A percentile compares a stretch with the other conserved stretches of the same genome.
phyloP scores from a whole-genome alignment of 2,113 vertebrate genomes.

The Phalacrocorax brasilianus region DNA sequence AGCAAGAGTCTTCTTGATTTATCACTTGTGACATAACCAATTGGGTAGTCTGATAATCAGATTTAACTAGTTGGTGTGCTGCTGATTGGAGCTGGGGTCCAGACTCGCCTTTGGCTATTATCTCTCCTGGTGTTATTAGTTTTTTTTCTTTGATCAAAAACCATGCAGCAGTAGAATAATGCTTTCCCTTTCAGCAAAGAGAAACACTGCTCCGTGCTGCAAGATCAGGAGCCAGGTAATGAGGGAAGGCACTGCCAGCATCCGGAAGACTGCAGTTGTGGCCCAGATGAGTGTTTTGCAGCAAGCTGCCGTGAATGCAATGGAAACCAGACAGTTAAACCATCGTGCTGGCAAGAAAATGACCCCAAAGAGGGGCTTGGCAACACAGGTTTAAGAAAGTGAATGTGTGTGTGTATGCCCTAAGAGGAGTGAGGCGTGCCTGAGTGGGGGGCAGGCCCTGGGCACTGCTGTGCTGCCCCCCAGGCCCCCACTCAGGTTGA shows the following conservation, averaged over 20 bases:
- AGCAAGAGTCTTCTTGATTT: neutral
- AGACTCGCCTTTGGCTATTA: neutral
- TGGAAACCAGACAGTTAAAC: rapidly evolving
- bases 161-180: neutral
- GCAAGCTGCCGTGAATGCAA: rapidly evolving
- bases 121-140: neutral
- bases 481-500: rapidly evolving
- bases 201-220: rapidly evolving
- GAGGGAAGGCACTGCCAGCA: neutral
- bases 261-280: rapidly evolving
- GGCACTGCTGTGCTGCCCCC: neutral
- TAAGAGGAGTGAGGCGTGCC: neutral
- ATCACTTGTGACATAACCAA: neutral
- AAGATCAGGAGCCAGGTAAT: neutral
- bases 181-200: neutral
- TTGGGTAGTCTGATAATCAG: neutral
- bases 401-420: neutral
- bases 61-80: neutral
- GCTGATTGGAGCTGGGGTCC: neutral
- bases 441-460: neutral
- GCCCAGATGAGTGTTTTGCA: neutral
- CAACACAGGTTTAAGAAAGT: no score
- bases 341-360: neutral
- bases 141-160: neutral
- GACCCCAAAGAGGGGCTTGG: neutral